Evolutionary conservation across 2,797 vertebrate species (phyloP), one percentile per base, ranked within the genome.

Genomic region (Vultur gryphus): DNA sequence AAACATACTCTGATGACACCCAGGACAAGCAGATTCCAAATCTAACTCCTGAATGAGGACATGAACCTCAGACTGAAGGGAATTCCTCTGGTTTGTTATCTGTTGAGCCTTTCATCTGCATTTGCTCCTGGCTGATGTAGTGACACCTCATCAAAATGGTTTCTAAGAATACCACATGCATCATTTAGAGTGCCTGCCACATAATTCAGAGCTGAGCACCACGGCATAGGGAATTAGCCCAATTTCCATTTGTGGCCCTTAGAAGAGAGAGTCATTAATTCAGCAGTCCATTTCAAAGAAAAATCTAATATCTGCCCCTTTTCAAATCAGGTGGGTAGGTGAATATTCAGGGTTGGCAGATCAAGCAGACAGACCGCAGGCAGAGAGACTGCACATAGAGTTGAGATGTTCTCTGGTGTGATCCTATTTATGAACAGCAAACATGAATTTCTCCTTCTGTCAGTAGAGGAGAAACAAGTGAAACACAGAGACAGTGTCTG

Each of bases 341-440:
- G 46, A 88, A 90, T 93, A 91, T 76, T 88, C 83, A 84, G 83
- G 61, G n/a, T 46, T 96, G 85, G 72, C 37, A 95, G 66, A 91
- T 69, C 49, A 93, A 84, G 79, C 49, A 88, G 59, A 51, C 48
- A 85, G 77, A 81, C 78, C 85, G 57, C 44, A 55, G 59, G 57
- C 61, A 89, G 69, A 71, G 58, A 81, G 54, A 84, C 13, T 76
- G 84, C 57, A 89, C 61, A 62, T 6, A 72, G 66, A 89, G 29
- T 70, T 79, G 93, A 73, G 62, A 72, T 78, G 78, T 93, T 90
- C 90, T 76, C 70, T 89, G 66, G 58, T 49, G 58, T 65, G 58
- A 88, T 94, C 85, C 61, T 86, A 46, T 86, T 94, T 93, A 88
- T 43, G 85, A 90, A 84, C 29, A 86, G 44, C 0, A 2, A 95